Conservation (phyloP, 2,113 vertebrate species). For the Phalacrocorax carbo region DNA sequence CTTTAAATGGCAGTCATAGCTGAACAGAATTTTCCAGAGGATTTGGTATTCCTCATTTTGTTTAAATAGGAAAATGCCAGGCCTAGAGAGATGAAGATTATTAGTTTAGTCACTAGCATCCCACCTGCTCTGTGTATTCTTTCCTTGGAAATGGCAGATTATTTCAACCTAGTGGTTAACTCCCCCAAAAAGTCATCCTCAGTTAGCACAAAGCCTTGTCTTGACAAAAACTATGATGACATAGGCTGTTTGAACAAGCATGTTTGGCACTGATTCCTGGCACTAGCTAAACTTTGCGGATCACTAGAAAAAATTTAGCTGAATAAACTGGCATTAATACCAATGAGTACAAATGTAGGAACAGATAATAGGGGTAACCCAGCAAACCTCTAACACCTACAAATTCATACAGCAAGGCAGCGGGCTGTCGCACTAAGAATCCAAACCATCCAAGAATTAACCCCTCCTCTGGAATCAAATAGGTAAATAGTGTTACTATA, state of each 20-base stretch:
- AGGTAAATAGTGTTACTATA: not conserved
- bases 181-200: not conserved
- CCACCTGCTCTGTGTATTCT: not conserved
- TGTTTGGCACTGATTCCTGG: not conserved
- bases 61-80: not conserved
- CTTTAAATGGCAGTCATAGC: not conserved
- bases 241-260: not conserved
- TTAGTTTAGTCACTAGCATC: constrained; percentile 10
- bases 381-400: not conserved
- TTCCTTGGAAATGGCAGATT: constrained; percentile 10
- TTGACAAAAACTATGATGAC: not conserved
- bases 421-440: not conserved
- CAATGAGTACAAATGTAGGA: not conserved
- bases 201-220: not conserved
- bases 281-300: not conserved
- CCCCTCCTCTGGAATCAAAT: not conserved
- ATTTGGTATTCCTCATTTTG: not conserved
- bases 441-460: not conserved
- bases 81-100: not conserved
- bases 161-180: not conserved
- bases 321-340: not conserved
- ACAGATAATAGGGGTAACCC: not conserved
- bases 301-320: not conserved
- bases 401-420: not conserved
- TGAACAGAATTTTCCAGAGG: constrained; percentile 25